These are phyloP conservation scores for Gymnarchus niloticus DNA, from an alignment of 2,113 vertebrate genomes.

Conservation along the genomic window DNA sequence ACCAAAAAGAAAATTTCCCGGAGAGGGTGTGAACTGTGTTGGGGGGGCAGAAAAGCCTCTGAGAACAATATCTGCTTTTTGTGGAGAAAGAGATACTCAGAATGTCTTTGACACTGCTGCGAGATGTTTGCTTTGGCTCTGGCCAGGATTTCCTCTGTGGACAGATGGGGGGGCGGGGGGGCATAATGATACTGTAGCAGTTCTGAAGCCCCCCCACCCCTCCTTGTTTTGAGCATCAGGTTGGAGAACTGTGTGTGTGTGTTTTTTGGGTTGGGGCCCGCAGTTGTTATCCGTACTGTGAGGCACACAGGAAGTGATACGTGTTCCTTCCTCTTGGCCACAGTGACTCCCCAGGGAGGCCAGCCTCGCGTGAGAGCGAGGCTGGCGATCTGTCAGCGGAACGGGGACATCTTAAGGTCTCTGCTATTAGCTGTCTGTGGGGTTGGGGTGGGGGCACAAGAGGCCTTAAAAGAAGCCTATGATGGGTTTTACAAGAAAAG, in stretches of 20 bases:
- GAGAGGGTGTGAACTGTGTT: conserved; percentile 19
- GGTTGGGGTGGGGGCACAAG: not conserved
- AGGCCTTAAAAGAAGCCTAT: not conserved
- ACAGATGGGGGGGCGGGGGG: not conserved
- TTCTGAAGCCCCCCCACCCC: not conserved
- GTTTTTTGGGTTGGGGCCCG: not conserved
- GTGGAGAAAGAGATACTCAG: conserved; percentile 14
- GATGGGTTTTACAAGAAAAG: not conserved
- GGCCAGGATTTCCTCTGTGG: conserved; percentile 35
- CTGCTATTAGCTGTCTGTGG: conserved; percentile 11
- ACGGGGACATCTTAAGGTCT: conserved; percentile 41
- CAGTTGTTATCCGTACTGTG: not conserved
- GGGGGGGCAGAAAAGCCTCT: not conserved
- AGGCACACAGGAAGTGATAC: conserved; percentile 43
- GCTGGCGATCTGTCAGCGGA: conserved; percentile 42
- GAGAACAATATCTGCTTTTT: conserved; percentile 24
- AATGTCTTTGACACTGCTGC: conserved; percentile 13
- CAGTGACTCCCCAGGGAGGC: conserved; percentile 36
- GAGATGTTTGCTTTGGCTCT: conserved; percentile 37
- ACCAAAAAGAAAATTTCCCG: not conserved
- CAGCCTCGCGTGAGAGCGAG: conserved; percentile 45
- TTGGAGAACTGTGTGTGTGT: not conserved
- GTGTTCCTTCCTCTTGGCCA: conserved; percentile 43
- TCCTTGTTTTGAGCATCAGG: not conserved
- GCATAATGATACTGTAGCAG: not conserved